These are phyloP conservation scores for Adelphocoris suturalis DNA, from an alignment of 2,888 invertebrate genomes.

Conservation along the genomic window DNA sequence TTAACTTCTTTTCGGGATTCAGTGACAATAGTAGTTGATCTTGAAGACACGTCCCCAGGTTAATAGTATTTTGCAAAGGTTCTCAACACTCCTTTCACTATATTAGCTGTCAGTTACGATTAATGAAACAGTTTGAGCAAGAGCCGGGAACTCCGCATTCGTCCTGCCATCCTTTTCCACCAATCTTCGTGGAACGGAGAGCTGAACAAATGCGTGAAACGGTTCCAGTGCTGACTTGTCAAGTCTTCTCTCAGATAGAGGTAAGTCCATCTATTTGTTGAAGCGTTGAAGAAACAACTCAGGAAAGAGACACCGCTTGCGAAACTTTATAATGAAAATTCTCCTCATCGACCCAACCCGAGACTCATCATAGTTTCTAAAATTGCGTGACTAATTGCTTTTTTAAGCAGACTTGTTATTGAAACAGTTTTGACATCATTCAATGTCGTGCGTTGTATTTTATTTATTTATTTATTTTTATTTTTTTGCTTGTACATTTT, in stretches of 20 bases:
- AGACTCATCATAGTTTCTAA: neutral
- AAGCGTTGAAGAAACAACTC: neutral
- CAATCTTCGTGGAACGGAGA: neutral
- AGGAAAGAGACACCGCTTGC: neutral
- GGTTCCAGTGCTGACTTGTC: neutral
- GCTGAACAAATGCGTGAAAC: neutral
- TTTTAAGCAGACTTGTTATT: neutral
- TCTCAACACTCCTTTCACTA: neutral
- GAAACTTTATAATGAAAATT: slow-evolving; percentile 19
- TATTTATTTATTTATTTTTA: too few species aligned
- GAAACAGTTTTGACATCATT: too few species aligned
- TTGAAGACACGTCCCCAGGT: neutral
- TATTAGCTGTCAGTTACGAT: neutral
- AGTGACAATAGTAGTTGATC: neutral
- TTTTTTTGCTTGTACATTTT: too few species aligned
- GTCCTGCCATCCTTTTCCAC: neutral
- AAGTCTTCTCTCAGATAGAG: neutral
- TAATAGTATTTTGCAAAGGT: neutral
- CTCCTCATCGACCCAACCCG: neutral
- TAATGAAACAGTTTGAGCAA: neutral
- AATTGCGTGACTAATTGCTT: neutral
- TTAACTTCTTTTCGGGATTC: neutral
- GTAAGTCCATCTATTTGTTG: neutral
- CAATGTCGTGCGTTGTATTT: too few species aligned
- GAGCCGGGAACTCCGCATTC: neutral